Evolutionary conservation across 2,888 invertebrate species (phyloP), one percentile per base, ranked within the genome.

Genomic region (Troides aeacus): DNA sequence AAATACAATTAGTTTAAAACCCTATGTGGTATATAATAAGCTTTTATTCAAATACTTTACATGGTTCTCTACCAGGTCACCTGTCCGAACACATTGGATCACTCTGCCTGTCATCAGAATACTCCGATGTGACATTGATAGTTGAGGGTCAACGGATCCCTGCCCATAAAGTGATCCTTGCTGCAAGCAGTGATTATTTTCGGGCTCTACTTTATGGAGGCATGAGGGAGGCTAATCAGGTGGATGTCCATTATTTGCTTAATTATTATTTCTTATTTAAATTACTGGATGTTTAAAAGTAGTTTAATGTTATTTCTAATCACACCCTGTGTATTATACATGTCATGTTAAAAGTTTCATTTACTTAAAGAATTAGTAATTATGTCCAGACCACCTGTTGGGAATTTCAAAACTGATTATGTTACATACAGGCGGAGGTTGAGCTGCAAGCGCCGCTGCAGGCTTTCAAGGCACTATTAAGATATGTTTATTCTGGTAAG

Each of bases 131-230:
- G 68, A 95, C 95, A 0, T 93, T 99, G 68, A 90, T 97, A 56
- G 97, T 99, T 64, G 98, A 97, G 82, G 96, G 96, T 70, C 89
- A 90, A 77, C 80, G 91, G 71, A 93, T 93, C 70, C 93, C 93
- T 0, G 93, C 93, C 5, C 93, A 93, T 78, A 93, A 94, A 87
- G 95, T 99, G 7, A 97, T 99, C 77, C 93, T 99, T 68, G 99
- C 99, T 0, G 97, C 98, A 42, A 94, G 99, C 79, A 98, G 99
- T 83, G 97, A 99, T 79, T 99, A 99, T 90, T 99, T 99, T 88
- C 94, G 98, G 85, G 99, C 96, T 15, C 88, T 96, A 56, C 92
- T 96, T 0, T 97, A 95, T 88, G 96, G 96, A 12, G 96, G 96
- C n/a, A 93, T 96, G 88, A 94, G 95, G 72, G 96, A 97, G 84